A percentile compares a stretch with the other conserved stretches of the same genome.
These are phyloP conservation scores for Peromyscus nudipes DNA, from an alignment of 2,797 vertebrate genomes.

Conservation along the genomic window DNA sequence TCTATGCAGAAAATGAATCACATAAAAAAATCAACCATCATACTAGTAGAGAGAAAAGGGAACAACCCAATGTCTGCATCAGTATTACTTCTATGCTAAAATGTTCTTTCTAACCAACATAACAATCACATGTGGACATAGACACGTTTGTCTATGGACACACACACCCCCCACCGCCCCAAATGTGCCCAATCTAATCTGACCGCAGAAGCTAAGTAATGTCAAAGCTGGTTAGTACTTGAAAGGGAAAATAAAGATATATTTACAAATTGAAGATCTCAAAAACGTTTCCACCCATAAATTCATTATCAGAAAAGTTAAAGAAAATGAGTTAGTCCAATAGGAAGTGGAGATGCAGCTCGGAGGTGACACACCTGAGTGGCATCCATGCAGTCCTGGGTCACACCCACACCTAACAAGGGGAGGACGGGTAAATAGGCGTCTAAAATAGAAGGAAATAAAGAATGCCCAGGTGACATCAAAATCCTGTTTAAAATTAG, in stretches of 20 bases:
- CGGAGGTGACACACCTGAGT: background rate
- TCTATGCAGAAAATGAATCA: conserved; percentile 9
- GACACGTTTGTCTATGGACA: too few species aligned
- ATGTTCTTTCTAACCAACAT: background rate
- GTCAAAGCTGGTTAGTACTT: too few species aligned
- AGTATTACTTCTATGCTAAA: background rate
- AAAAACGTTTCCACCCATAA: background rate
- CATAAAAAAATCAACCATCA: background rate
- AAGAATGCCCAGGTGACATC: background rate
- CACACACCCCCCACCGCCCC: too few species aligned
- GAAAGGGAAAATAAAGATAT: background rate
- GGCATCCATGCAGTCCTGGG: background rate
- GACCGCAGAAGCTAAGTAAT: background rate
- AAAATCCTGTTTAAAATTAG: background rate
- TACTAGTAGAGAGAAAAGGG: background rate
- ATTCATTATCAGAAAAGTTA: conserved; percentile 3
- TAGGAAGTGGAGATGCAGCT: background rate
- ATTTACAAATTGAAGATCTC: background rate
- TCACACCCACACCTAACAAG: background rate
- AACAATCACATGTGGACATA: background rate
- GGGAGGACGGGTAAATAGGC: background rate
- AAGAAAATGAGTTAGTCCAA: conserved; percentile 6
- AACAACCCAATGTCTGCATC: background rate
- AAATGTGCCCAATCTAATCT: background rate
- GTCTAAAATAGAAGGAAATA: background rate